These are phyloP conservation scores for Thunnus maccoyii DNA, from an alignment of 2,113 vertebrate species.

Conservation along the genomic window DNA sequence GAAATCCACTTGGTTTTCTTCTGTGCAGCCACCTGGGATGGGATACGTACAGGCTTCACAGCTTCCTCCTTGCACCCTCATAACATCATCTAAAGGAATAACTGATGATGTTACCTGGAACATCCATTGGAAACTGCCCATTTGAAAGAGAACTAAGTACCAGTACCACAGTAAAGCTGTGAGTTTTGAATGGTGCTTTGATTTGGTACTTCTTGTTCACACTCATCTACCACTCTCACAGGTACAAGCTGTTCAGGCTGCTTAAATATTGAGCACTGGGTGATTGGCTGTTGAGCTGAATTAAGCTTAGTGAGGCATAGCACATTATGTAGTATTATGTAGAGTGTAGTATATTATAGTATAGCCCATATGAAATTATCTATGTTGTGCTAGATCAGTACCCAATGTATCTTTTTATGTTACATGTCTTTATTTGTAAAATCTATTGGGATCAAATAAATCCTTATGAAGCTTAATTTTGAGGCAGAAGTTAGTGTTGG, in stretches of 20 bases:
- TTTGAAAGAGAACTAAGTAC: slow-evolving; percentile 15
- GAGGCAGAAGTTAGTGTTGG: too few species aligned
- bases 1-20: not conserved
- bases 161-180: not conserved
- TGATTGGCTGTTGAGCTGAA: not conserved
- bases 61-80: slow-evolving; percentile 30
- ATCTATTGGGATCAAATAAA: not conserved
- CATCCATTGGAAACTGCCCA: slow-evolving; percentile 3
- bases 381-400: not conserved
- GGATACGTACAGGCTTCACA: not conserved
- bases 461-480: not conserved
- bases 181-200: not conserved
- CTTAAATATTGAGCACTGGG: slow-evolving; percentile 8
- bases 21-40: slow-evolving; percentile 10
- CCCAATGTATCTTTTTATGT: not conserved
- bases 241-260: not conserved
- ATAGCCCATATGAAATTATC: not conserved
- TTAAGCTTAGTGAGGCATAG: not conserved
- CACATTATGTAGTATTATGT: not conserved
- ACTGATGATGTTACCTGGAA: slow-evolving; percentile 23
- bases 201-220: slow-evolving; percentile 11
- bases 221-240: not conserved
- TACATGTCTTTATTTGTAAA: not conserved
- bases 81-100: slow-evolving; percentile 53
- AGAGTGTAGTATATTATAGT: not conserved